phyloP scores from a whole-genome alignment of 2,888 invertebrate genomes.

The Ectropis crepuscularia region DNA sequence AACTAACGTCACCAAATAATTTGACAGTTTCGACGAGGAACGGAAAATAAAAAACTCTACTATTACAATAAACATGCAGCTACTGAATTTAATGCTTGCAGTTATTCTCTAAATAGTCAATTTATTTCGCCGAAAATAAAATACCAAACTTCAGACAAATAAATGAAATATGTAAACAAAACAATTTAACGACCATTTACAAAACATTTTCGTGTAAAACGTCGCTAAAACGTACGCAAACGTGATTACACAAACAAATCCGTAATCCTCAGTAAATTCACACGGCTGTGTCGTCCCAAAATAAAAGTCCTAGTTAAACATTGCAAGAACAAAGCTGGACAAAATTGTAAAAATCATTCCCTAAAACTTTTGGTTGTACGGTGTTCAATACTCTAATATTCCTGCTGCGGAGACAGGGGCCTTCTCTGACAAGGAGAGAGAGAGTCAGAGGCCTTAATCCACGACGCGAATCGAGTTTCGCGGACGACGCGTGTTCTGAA shows the following conservation, averaged over 20 bases:
- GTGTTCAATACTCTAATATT: neutral
- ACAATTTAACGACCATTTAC: conserved; percentile 6
- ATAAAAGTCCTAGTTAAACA: conserved; percentile 6
- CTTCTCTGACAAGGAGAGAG: no score
- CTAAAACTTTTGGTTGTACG: neutral
- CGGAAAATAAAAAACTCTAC: no score
- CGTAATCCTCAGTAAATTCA: conserved; percentile 19
- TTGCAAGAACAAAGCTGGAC: conserved; percentile 20
- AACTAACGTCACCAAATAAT: no score
- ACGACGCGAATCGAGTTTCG: no score
- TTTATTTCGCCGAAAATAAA: neutral
- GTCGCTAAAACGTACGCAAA: conserved; percentile 5
- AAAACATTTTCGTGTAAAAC: conserved; percentile 8
- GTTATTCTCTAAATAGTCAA: neutral
- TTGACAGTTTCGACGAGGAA: no score
- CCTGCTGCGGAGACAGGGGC: no score
- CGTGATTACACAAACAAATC: conserved; percentile 11
- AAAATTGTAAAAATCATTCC: conserved; percentile 35
- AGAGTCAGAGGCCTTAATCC: no score
- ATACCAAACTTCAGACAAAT: neutral
- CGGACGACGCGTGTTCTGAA: no score
- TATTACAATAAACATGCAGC: no score
- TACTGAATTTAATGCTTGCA: no score
- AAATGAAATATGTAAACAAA: conserved; percentile 4
- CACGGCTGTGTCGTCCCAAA: conserved; percentile 30